Base-by-base conservation (phyloP, 2,888 invertebrate species). In the Lasioglossum calceatum region DNA sequence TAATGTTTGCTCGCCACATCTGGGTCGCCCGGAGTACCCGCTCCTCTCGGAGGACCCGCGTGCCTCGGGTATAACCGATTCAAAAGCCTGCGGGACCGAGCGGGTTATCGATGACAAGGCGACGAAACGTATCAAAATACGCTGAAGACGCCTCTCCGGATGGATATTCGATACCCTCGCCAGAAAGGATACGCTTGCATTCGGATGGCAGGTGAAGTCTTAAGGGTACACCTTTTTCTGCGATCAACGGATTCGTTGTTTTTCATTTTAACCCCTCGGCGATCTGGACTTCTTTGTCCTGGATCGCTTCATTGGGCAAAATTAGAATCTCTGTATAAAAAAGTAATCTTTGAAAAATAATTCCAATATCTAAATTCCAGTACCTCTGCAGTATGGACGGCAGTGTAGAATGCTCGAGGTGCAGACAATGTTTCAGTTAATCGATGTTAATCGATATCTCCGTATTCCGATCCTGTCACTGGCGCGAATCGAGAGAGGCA, bases 1-100 rank as follows among this genome's bases (percentile, higher is more conserved):
- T 93, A 92, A 92, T 91, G 91, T 90, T 91, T 91, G 83, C 86
- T 87, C 88, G 86, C 79, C 84, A 79, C 91, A 90, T 91, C 89
- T 90, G 88, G 92, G 88, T 89, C 91, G 89, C 61, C 42, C 79
- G n/a, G 64, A 39, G 44, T 79, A 64, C 61, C 32, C 61, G 61
- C 54, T 54, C 54, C 73, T 82, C 80, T 36, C 64, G 32, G 72
- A 54, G 44, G 78, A 86, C 47, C 61, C 79, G 61, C 23, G 75
- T 77, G 82, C 81, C 47, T 73, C 80, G 74, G 74, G 71, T 75
- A 80, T 75, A 75, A 86, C 74, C 75, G 73, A 85, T 70, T 79
- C 67, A 71, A 61, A 64, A 64, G 67, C 27, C 72, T n/a, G 23
- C 39, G 23, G 39, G 64, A 44, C 44, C 61, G 64, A 14, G 12